Conservation (phyloP, 2,113 vertebrate genomes). For the Miniopterus natalensis region DNA sequence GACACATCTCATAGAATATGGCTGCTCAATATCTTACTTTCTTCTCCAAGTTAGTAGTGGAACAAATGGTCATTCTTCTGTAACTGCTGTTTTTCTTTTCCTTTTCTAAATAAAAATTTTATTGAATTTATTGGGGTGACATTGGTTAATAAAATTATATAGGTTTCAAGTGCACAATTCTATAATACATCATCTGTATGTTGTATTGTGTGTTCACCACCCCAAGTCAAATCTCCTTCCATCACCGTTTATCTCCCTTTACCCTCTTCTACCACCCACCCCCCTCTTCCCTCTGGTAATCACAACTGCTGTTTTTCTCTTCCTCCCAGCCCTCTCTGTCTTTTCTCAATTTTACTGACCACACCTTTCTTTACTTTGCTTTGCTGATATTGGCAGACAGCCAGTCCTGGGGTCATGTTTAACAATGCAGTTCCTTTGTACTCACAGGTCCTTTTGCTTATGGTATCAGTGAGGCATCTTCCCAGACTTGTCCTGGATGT, state of each 20-base stretch:
- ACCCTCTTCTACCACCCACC: neutral
- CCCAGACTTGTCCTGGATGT: neutral
- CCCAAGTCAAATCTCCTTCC: neutral
- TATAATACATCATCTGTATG: neutral
- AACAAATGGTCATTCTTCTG: constrained; percentile 58
- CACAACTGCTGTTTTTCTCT: constrained; percentile 14
- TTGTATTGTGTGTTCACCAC: neutral
- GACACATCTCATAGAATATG: neutral
- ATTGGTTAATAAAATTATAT: neutral
- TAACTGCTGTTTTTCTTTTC: constrained; percentile 23
- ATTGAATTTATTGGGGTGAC: neutral
- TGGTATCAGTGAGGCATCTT: constrained; percentile 29
- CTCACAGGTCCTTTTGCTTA: constrained; percentile 34
- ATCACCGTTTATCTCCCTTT: neutral
- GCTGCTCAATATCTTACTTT: neutral
- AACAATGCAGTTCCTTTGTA: constrained; percentile 64
- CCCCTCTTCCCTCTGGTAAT: neutral
- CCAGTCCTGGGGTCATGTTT: neutral
- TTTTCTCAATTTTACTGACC: constrained; percentile 41
- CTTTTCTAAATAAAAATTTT: neutral
- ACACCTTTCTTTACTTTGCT: constrained; percentile 49
- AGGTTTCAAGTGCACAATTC: neutral
- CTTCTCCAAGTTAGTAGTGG: neutral
- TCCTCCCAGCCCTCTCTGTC: constrained; percentile 16
- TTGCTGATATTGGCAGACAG: constrained; percentile 5